Evolutionary conservation across 2,888 invertebrate species (phyloP).

Genomic region (Andrena chrysosceles): DNA sequence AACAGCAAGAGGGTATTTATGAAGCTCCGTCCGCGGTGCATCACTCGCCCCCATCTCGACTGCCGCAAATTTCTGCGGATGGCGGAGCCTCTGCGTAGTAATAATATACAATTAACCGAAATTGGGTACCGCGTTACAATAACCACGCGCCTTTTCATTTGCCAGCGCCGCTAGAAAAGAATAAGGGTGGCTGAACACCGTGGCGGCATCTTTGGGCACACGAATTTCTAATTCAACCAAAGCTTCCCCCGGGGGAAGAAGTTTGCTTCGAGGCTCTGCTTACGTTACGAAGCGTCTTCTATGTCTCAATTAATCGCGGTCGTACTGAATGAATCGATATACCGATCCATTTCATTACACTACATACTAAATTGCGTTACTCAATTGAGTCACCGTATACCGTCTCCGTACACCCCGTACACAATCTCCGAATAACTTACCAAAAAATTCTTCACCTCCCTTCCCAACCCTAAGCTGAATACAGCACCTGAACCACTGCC

Average conservation of each 20-base stretch:
- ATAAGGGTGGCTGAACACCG: not conserved
- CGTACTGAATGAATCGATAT: too few relatives aligned
- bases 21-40: constrained; percentile 22
- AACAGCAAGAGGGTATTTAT: constrained; percentile 22
- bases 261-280: not conserved
- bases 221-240: constrained; percentile 6
- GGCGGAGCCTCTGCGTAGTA: constrained; percentile 57
- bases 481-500: not conserved
- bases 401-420: too few relatives aligned
- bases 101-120: constrained; percentile 76
- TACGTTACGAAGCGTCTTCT: not conserved
- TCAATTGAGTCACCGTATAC: too few relatives aligned
- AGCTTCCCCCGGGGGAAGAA: not conserved
- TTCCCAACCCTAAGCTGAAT: not conserved
- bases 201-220: not conserved
- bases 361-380: too few relatives aligned
- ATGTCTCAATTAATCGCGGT: not conserved
- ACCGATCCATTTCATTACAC: too few relatives aligned
- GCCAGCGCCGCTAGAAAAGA: constrained; percentile 60
- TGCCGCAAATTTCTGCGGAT: constrained; percentile 65
- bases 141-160: constrained; percentile 77
- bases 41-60: constrained; percentile 16
- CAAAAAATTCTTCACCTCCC: not conserved
- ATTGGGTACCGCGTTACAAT: constrained; percentile 76
- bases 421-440: too few relatives aligned